Percentiles rank a stretch among this genome's conserved stretches.
Evolutionary conservation across 2,113 vertebrate species (phyloP).

Genomic region (Nerophis lumbriciformis): DNA sequence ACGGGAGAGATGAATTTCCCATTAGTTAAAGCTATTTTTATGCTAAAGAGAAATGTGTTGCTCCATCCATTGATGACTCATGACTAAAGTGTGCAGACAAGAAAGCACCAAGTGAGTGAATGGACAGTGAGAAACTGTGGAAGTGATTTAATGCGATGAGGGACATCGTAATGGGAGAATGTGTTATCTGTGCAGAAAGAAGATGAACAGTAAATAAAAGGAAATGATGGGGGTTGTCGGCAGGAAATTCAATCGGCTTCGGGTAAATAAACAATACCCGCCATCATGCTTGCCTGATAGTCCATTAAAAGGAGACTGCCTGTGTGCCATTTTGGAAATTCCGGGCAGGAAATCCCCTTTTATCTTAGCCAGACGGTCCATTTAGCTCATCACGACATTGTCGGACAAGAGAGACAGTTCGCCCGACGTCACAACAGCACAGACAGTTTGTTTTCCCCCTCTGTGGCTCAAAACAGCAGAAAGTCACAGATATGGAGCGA

Average conservation of each 20-base stretch:
- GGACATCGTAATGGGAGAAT: not conserved
- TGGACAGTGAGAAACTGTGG: not conserved
- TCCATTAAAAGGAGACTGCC: constrained; percentile 33
- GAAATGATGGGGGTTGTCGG: constrained; percentile 16
- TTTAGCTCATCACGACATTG: constrained; percentile 6
- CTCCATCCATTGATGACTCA: constrained; percentile 4
- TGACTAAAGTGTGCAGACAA: not conserved
- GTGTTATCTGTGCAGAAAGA: constrained; percentile 10
- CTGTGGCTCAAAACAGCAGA: constrained; percentile 35
- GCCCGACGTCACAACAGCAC: constrained; percentile 21
- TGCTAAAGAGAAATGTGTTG: not conserved
- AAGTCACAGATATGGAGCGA: constrained; percentile 37
- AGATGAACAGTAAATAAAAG: constrained; percentile 19
- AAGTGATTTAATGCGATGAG: not conserved
- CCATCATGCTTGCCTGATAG: constrained; percentile 26
- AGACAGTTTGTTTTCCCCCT: constrained; percentile 29
- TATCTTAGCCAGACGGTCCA: constrained; percentile 33
- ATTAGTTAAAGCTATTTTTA: not conserved
- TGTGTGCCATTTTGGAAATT: constrained; percentile 52
- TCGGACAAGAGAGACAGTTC: not conserved
- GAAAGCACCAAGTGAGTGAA: constrained; percentile 7
- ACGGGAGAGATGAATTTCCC: not conserved
- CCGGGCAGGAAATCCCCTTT: constrained; percentile 55
- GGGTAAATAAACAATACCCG: constrained; percentile 40
- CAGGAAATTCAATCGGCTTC: constrained; percentile 14